These are phyloP conservation scores for Agonopterix subpropinquella DNA, from an alignment of 2,888 invertebrate species.

Conservation along the genomic window DNA sequence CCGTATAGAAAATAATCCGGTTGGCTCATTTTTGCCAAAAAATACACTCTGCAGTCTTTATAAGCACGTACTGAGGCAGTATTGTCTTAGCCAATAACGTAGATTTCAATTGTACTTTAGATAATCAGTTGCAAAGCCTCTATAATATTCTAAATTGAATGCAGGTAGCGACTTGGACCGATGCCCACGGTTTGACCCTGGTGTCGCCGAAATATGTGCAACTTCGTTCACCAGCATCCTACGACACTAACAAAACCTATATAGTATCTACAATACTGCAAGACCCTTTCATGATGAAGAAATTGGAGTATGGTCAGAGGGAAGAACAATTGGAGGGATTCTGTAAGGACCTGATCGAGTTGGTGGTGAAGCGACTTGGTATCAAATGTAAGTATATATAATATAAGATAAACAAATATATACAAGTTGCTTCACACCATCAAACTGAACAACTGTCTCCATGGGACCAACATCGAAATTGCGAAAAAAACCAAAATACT, in stretches of 20 bases:
- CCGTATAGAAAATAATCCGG: too few species aligned
- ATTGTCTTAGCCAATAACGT: too few species aligned
- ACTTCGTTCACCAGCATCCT: conserved; percentile 80
- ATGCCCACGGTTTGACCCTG: conserved; percentile 84
- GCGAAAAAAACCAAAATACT: too few species aligned
- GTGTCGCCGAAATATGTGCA: conserved; percentile 85
- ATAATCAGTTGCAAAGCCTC: too few species aligned
- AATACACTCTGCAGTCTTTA: too few species aligned
- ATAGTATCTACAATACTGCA: conserved; percentile 91
- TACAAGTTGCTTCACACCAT: too few species aligned
- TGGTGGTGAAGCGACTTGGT: conserved; percentile 85
- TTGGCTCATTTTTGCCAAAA: too few species aligned
- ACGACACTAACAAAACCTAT: conserved; percentile 89
- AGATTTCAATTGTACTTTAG: too few species aligned
- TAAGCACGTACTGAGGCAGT: too few species aligned
- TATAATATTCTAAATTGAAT: background rate
- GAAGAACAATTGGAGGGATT: conserved; percentile 92
- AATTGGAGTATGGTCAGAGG: conserved; percentile 79
- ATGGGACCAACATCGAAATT: too few species aligned
- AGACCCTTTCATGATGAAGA: conserved; percentile 91
- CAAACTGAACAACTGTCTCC: too few species aligned
- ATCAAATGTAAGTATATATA: conserved; percentile 84
- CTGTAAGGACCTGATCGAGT: conserved; percentile 92
- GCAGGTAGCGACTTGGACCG: conserved; percentile 91
- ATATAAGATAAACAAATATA: too few species aligned